A percentile compares a stretch with the other conserved stretches of the same genome.
These are phyloP conservation scores for Poecilia velifera DNA, from an alignment of 2,797 vertebrate genomes.

Conservation along the genomic window DNA sequence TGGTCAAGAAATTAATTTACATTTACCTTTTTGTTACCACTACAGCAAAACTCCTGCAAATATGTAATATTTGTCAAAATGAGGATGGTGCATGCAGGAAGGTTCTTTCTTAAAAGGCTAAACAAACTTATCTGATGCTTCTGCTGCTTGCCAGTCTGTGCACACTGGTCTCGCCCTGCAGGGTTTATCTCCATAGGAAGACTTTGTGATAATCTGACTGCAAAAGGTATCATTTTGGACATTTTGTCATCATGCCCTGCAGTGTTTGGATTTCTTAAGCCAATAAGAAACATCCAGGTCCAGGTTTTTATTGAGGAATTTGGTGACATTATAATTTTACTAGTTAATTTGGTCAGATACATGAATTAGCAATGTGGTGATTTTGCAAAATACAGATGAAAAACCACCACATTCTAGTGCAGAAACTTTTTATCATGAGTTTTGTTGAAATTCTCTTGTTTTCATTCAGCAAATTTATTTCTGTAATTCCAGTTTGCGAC, in stretches of 20 bases:
- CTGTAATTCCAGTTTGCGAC: no score
- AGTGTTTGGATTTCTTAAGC: neutral
- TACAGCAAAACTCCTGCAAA: conserved; percentile 2
- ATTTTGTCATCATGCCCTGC: neutral
- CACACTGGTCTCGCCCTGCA: neutral
- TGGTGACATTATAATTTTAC: neutral
- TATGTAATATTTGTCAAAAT: conserved; percentile 11
- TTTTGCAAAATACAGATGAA: no score
- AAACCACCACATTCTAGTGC: no score
- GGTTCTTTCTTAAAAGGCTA: neutral
- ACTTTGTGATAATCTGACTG: neutral
- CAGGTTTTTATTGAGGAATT: neutral
- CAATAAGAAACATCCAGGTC: neutral
- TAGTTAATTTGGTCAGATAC: conserved; percentile 23
- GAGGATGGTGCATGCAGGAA: conserved; percentile 9
- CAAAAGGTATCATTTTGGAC: neutral
- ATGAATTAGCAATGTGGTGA: neutral
- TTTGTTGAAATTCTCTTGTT: no score
- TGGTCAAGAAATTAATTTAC: neutral
- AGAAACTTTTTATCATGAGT: no score
- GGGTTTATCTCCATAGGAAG: neutral
- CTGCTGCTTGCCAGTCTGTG: neutral
- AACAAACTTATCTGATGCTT: conserved; percentile 24
- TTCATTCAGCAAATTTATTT: no score
- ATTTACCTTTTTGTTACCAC: neutral